Evolutionary conservation across 2,113 vertebrate genomes (phyloP).

Genomic region (Serinus canaria): DNA sequence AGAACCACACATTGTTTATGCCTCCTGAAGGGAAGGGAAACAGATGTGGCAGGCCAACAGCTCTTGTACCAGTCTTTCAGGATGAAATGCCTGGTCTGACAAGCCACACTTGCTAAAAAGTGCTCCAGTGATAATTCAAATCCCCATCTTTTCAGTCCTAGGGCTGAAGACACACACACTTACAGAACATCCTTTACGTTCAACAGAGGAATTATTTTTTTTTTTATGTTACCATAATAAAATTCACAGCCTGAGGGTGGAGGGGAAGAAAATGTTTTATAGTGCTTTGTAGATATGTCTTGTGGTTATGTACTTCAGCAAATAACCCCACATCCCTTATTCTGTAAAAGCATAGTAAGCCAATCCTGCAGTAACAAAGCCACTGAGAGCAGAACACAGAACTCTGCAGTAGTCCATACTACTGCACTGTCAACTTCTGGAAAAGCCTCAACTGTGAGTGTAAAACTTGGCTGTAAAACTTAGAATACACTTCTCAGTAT

Average conservation of each 20-base stretch:
- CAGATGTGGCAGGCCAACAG: neutral
- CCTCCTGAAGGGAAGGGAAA: neutral
- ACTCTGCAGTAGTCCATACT: neutral
- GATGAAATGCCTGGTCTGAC: neutral
- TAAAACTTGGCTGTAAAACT: neutral
- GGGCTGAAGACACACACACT: neutral
- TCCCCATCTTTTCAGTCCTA: neutral
- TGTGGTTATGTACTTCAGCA: neutral
- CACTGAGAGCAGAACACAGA: neutral
- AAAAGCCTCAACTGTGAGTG: neutral
- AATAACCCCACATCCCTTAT: neutral
- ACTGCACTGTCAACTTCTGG: neutral
- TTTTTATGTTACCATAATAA: neutral
- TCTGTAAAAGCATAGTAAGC: neutral
- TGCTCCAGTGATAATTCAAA: neutral
- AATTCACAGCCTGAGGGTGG: neutral
- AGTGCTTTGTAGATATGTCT: neutral
- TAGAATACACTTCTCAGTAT: neutral
- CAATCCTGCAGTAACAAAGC: neutral
- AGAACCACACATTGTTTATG: rapidly evolving
- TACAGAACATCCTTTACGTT: neutral
- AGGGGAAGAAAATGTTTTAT: neutral
- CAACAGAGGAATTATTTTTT: neutral
- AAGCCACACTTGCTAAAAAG: neutral
- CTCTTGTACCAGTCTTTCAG: neutral